These are phyloP conservation scores for Montipora capricornis DNA, from an alignment of 64 coral and sea anemone species.

Conservation along the genomic window DNA sequence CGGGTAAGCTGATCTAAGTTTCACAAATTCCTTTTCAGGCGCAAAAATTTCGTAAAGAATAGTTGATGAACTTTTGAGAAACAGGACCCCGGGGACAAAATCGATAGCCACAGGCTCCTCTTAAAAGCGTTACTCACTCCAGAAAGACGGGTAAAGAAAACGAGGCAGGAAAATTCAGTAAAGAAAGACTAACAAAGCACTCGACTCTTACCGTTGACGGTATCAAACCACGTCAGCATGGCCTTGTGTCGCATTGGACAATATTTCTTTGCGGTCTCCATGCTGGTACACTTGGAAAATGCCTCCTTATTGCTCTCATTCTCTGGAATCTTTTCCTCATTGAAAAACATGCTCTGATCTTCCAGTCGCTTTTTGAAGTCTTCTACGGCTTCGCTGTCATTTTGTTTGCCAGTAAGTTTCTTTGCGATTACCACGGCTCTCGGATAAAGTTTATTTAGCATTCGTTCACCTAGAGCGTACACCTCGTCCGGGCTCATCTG, in stretches of 20 bases:
- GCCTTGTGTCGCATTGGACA: conserved; percentile 87
- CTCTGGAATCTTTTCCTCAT: conserved; percentile 77
- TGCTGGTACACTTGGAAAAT: conserved; percentile 75
- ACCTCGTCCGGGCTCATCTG: conserved; percentile 84
- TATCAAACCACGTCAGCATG: conserved; percentile 92
- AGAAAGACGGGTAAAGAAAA: no score
- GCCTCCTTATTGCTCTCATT: conserved; percentile 90
- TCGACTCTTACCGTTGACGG: conserved; percentile 59
- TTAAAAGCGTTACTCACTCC: no score
- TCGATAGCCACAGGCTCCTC: no score
- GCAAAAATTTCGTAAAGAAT: no score
- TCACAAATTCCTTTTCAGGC: no score
- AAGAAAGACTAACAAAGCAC: background rate
- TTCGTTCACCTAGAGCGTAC: conserved; percentile 69
- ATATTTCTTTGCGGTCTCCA: conserved; percentile 70
- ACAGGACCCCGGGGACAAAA: no score
- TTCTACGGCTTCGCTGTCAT: conserved; percentile 52
- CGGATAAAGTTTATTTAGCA: conserved; percentile 83
- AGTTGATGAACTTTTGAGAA: no score
- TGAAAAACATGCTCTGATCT: conserved; percentile 89
- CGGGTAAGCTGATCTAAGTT: no score
- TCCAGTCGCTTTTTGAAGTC: conserved; percentile 85
- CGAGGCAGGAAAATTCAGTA: no score
- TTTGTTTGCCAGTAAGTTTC: conserved; percentile 64
- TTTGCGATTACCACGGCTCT: conserved; percentile 80